Evolutionary conservation across 2,888 invertebrate species (phyloP).

Genomic region (Euspilapteryx auroguttella): DNA sequence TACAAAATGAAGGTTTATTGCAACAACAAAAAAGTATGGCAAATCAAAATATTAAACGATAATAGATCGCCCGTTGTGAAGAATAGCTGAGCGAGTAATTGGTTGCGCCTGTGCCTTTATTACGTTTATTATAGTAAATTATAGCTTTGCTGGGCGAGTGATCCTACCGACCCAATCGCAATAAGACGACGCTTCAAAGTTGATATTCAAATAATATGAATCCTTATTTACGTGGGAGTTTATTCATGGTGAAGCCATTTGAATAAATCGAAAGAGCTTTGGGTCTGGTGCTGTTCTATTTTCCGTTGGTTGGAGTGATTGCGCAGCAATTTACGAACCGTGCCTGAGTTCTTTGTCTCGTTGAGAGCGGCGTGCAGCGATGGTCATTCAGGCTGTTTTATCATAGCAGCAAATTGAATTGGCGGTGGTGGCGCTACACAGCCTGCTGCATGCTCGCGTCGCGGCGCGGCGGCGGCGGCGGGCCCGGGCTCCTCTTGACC

Average conservation of each 20-base stretch:
- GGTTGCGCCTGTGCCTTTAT: conserved; percentile 16
- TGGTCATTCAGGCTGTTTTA: conserved; percentile 25
- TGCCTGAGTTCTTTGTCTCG: conserved; percentile 3
- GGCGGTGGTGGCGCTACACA: conserved; percentile 40
- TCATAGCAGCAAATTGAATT: conserved; percentile 40
- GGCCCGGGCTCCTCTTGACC: conserved; percentile 21
- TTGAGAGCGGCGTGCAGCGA: conserved; percentile 8
- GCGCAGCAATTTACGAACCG: conserved; percentile 24
- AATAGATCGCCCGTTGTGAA: conserved; percentile 11
- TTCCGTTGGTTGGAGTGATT: conserved; percentile 11
- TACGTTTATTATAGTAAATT: conserved; percentile 32
- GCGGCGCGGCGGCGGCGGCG: background rate
- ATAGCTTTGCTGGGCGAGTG: conserved; percentile 16
- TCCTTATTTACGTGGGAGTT: too few relatives aligned
- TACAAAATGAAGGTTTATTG: too few relatives aligned
- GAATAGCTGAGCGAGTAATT: conserved; percentile 17
- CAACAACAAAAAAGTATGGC: too few relatives aligned
- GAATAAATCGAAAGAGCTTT: too few relatives aligned
- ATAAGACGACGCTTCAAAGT: conserved; percentile 2
- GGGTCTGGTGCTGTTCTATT: background rate
- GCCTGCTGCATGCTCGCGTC: conserved; percentile 20
- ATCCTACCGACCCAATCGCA: conserved; percentile 11
- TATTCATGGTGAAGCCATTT: too few relatives aligned
- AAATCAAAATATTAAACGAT: conserved; percentile 6
- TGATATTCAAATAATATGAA: background rate